Percentiles rank a stretch among this genome's conserved stretches.
Evolutionary conservation across 2,797 vertebrate genomes (phyloP).

Genomic region (Enteromius anoplus): DNA sequence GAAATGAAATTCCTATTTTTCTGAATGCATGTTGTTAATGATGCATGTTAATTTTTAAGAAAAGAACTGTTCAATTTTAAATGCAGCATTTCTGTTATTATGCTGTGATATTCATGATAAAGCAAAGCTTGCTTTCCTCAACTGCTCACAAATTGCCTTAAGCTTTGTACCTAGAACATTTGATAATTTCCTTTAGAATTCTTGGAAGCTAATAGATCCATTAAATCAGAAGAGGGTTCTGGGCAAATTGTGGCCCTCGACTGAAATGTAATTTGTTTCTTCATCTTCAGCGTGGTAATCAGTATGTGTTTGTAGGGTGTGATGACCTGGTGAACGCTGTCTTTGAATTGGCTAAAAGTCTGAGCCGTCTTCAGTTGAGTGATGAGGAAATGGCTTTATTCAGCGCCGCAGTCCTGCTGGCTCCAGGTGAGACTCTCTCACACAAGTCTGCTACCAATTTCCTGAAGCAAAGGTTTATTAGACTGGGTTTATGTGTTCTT

Average conservation of each 20-base stretch:
- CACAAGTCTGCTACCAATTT: background rate
- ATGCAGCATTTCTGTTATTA: background rate
- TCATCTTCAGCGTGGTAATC: constrained; percentile 10
- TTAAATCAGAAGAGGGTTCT: background rate
- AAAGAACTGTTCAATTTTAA: background rate
- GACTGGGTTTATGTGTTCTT: background rate
- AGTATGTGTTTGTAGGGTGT: constrained; percentile 76
- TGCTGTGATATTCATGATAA: background rate
- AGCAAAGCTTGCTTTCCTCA: background rate
- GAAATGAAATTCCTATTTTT: background rate
- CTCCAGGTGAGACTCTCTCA: constrained; percentile 77
- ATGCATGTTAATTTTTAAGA: background rate
- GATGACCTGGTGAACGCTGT: constrained; percentile 86
- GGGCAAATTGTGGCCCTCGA: background rate
- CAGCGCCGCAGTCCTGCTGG: constrained; percentile 84
- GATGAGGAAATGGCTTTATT: constrained; percentile 92
- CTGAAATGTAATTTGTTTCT: background rate
- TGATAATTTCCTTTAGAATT: background rate
- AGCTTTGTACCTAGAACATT: background rate
- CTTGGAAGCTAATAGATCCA: background rate
- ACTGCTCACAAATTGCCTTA: background rate
- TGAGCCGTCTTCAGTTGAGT: constrained; percentile 87
- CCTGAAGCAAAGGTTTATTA: background rate
- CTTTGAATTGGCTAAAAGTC: constrained; percentile 87
- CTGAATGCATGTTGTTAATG: too few relatives aligned